Conservation (phyloP, 2,113 vertebrate genomes). For the Pardalotus punctatus region DNA sequence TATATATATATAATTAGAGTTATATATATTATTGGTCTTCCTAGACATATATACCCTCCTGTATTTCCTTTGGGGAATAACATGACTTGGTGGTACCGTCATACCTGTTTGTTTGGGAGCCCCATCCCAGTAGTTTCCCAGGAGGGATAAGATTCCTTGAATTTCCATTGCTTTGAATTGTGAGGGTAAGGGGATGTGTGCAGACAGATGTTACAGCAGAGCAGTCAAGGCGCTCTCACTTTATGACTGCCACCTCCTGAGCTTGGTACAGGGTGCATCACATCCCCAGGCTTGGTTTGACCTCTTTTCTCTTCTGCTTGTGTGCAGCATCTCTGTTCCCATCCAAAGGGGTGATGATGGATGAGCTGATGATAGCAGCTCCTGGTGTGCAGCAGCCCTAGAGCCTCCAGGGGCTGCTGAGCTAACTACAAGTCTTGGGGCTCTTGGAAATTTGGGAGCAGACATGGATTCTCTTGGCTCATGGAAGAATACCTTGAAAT, state of each 20-base stretch:
- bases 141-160: not conserved
- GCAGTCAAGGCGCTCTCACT: not conserved
- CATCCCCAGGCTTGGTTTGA: accelerated
- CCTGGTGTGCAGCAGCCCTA: not conserved
- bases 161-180: not conserved
- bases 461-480: not conserved
- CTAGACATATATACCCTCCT: not conserved
- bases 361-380: not conserved
- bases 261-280: not conserved
- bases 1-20: not conserved
- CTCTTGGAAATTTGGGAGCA: constrained; percentile 4
- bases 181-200: not conserved
- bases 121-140: not conserved
- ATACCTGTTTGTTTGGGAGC: not conserved
- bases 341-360: not conserved
- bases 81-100: not conserved
- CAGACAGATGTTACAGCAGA: not conserved
- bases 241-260: not conserved
- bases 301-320: not conserved
- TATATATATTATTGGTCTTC: not conserved
- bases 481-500: not conserved
- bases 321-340: not conserved
- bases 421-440: not conserved
- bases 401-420: not conserved
- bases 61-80: not conserved